Evolutionary conservation across 37 sponge, comb jelly and placozoan genomes (phyloP).

Genomic region (Geodia barretti): DNA sequence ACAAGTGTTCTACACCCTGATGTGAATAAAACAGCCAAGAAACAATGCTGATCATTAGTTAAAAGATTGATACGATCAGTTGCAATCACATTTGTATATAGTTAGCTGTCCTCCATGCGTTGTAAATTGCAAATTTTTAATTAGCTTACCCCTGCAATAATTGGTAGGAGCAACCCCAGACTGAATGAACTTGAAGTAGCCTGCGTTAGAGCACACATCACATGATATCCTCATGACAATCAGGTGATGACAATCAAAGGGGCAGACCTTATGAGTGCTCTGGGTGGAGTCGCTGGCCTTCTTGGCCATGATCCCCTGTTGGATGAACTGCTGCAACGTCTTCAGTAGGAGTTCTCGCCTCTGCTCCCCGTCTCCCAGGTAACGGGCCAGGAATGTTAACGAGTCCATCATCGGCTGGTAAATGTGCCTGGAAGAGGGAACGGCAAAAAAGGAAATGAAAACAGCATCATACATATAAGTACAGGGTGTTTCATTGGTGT

Average conservation of each 20-base stretch:
- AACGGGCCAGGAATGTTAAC: conserved; percentile 46
- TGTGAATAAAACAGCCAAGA: too few species aligned
- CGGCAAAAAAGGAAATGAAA: not conserved
- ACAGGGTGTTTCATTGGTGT: too few species aligned
- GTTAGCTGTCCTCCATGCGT: too few species aligned
- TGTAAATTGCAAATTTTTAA: too few species aligned
- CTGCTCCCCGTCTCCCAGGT: conserved; percentile 52
- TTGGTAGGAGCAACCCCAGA: conserved; percentile 77
- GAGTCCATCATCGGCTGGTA: conserved; percentile 69
- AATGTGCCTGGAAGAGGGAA: conserved; percentile 39
- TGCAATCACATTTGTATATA: too few species aligned
- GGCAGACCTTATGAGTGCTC: conserved; percentile 32
- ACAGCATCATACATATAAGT: not conserved
- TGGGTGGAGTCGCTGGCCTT: conserved; percentile 67
- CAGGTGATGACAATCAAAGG: not conserved
- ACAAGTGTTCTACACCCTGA: too few species aligned
- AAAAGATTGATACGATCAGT: too few species aligned
- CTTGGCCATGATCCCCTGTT: conserved; percentile 68
- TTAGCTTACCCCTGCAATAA: conserved; percentile 72
- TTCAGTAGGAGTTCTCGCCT: conserved; percentile 43
- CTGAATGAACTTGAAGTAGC: conserved; percentile 78
- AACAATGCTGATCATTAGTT: too few species aligned
- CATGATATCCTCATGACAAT: not conserved
- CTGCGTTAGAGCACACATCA: conserved; percentile 37
- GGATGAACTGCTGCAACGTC: conserved; percentile 68